Evolutionary conservation across 2,113 vertebrate genomes (phyloP), one percentile per base, ranked within the genome.

Genomic region (Machaerirhynchus nigripectus): DNA sequence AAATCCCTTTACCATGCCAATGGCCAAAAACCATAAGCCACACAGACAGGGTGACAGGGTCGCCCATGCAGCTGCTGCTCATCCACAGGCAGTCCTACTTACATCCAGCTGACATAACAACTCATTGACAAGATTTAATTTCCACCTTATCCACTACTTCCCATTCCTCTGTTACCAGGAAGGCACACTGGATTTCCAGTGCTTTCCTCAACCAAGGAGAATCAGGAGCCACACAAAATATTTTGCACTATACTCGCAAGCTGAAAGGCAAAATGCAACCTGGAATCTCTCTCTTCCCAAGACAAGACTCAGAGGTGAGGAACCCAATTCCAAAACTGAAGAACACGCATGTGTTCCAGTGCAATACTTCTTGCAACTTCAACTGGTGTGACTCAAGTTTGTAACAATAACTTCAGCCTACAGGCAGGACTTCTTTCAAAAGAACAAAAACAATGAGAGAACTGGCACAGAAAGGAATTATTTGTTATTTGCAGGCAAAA

Each of bases 321-420:
- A 56, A 33, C 16, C 1, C 0, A 2, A 39, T 55, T 49, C 69
- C 31, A 44, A 13, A 52, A 28, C 22, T 17, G 13, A 40, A 22
- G 47, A 53, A 59, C 13, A 10, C 0, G 1, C 31, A 37, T 9
- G 8, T 0, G 0, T 10, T n/a, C 22, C 37, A 46, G 13, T 9
- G 56, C 31, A 30, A 17, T 3, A 24, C 28, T 49, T 19, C 30
- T 15, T 37, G 24, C n/a, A 31, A 9, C 44, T 76, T 24, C 26
- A 20, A 10, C 2, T 5, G 2, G 6, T 33, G 9, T 0, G 5
- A 69, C 13, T 61, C 60, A 21, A 56, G 46, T 22, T 47, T 26
- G 0, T 4, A 80, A 64, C 21, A 37, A 1, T 15, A 65, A 40
- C 15, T 26, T 14, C 10, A 44, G 28, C 55, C 24, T 22, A 42